Base-by-base conservation (phyloP, 2,113 vertebrate species). In the Hipposideros armiger region DNA sequence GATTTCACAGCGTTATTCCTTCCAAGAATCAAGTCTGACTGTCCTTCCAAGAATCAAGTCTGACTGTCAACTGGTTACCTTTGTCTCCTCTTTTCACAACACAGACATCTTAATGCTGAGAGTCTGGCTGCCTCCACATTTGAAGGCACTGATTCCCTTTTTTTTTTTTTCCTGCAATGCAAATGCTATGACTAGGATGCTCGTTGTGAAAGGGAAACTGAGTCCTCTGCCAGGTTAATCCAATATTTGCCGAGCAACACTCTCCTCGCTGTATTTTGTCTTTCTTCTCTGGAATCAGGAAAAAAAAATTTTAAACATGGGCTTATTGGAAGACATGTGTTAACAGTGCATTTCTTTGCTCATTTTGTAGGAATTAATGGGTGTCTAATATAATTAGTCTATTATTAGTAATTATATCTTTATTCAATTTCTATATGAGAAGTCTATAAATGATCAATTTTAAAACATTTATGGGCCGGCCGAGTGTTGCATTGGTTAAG, bases 221-320 rank as follows among this genome's bases (percentile, higher is more conserved):
- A 94, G 40, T 28, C 42, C 0, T 62, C 54, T 50, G 14, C 16
- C 11, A 69, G 5, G 36, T 54, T 67, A 19, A 40, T 30, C 10
- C 28, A 60, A 24, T 82, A 74, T 85, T 69, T 56, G 1, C 69
- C 69, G 5, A 36, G 32, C 5, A 42, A 69, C 8, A 36, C 52
- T 13, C 19, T 67, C 19, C 7, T 47, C 14, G 4, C 11, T 28
- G 3, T 76, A 30, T 5, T 67, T 77, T 64, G 15, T 45, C 70
- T 82, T 94, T 76, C 52, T 91, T 64, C 67, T 83, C 70, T 50
- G 86, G 40, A 95, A 76, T 24, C 24, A 74, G 16, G 40, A 60
- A 86, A 93, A 56, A 74, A 30, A 24, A 47, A 36, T 36, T 40
- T 36, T 77, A 87, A 85, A 24, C 15, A 52, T 14, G 26, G 17